Conservation (phyloP, 1,140 invertebrate species). For the Myzus persicae region DNA sequence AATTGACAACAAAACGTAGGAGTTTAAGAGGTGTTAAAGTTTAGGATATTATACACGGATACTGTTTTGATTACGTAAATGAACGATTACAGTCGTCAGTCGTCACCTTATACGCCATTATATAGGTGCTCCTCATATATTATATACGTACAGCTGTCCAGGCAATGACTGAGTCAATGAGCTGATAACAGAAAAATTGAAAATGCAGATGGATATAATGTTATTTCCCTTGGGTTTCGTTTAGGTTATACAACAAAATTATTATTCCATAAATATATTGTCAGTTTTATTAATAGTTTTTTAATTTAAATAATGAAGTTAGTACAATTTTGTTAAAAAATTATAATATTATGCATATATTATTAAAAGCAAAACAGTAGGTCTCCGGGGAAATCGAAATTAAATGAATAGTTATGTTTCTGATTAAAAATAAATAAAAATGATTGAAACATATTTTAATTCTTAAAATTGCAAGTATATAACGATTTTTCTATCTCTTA, state of each 20-base stretch:
- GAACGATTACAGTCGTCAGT: neutral
- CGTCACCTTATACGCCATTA: no score
- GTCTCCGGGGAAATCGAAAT: neutral
- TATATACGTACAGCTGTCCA: neutral
- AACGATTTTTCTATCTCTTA: neutral
- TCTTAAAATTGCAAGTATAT: neutral
- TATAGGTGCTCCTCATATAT: no score
- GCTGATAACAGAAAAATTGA: neutral
- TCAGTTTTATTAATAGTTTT: neutral
- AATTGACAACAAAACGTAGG: neutral
- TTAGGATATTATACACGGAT: neutral
- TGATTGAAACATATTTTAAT: neutral
- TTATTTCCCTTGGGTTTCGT: neutral
- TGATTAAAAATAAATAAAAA: neutral
- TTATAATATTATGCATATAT: no score
- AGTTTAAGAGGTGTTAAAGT: neutral
- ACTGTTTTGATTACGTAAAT: neutral
- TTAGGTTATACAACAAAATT: neutral
- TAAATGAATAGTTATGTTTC: neutral
- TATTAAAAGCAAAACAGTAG: neutral
- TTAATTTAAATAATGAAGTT: neutral
- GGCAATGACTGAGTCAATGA: neutral
- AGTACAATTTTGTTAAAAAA: neutral
- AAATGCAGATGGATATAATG: neutral
- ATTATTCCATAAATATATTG: neutral